A percentile compares a stretch with the other conserved stretches of the same genome.
Conservation (phyloP, 2,888 invertebrate species). For the Scaptomyza polygonia region DNA sequence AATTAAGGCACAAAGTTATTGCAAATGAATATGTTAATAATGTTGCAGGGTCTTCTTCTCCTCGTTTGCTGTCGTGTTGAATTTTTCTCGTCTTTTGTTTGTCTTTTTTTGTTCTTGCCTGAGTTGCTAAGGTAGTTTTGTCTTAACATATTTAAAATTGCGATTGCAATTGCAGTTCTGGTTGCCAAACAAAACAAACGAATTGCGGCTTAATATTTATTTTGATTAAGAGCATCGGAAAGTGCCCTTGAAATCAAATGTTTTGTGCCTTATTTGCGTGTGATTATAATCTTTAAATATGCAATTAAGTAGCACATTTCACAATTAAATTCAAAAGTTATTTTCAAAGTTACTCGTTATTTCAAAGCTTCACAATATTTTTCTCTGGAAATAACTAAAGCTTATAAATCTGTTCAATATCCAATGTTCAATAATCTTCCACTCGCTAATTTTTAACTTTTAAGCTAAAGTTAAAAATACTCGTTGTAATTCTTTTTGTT, state of each 20-base stretch:
- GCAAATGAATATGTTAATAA: slow-evolving; percentile 58
- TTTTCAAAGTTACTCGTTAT: neutral
- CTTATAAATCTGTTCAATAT: too few relatives aligned
- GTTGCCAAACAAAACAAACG: too few relatives aligned
- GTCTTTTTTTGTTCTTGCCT: neutral
- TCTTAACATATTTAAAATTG: too few relatives aligned
- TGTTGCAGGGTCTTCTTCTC: too few relatives aligned
- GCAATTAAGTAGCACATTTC: neutral
- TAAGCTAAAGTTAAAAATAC: too few relatives aligned
- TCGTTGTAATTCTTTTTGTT: too few relatives aligned
- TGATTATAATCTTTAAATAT: neutral
- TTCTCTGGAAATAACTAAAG: too few relatives aligned
- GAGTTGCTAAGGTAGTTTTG: slow-evolving; percentile 8
- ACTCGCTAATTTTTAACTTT: too few relatives aligned
- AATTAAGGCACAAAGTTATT: slow-evolving; percentile 59
- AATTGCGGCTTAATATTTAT: slow-evolving; percentile 16
- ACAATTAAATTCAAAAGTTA: neutral
- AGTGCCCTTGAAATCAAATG: neutral
- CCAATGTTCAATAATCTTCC: too few relatives aligned
- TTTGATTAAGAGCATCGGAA: slow-evolving; percentile 2
- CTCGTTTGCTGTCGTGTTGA: slow-evolving; percentile 1
- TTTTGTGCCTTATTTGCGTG: neutral
- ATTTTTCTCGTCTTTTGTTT: slow-evolving; percentile 1
- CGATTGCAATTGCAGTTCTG: too few relatives aligned
- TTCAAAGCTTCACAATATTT: too few relatives aligned